Evolutionary conservation across 2,113 vertebrate species (phyloP), one percentile per base, ranked within the genome.

Genomic region (Atractosteus spatula): DNA sequence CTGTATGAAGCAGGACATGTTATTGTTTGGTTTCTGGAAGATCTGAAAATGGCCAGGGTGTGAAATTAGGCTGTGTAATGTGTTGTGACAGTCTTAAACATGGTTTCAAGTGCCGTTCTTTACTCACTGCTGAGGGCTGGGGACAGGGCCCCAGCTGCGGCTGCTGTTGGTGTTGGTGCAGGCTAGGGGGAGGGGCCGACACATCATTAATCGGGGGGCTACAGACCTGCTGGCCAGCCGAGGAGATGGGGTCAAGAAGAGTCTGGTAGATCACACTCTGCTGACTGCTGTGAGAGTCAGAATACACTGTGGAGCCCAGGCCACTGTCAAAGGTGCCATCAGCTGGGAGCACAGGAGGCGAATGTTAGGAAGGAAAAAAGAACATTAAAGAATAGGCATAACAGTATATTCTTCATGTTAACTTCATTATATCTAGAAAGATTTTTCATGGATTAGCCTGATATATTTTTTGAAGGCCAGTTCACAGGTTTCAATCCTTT

Each of bases 311-410:
- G 59, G 93, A 92, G 75, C 91, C 93, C 76, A 94, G 87, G 62
- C 92, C 92, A 3, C 92, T 95, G 88, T 98, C 97, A 41, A 94
- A 95, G 45, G 92, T 89, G 91, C 93, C 85, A 80, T 93, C 95
- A 61, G 96, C 96, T 98, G 87, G 0, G 80, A 76, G 54, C 61
- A 69, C 13, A 69, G 7, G 17, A 57, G 41, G 7, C 10, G 4
- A 7, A 55, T 29, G 6, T 47, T 62, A 43, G 45, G 57, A 82
- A 42, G 78, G 66, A 2, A 51, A 77, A 74, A 66, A 72, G 73
- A 79, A 76, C 77, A 44, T 76, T 69, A 65, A 29, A 29, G 29
- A 29, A 29, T 29, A 29, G 29, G 29, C 29, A 29, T 29, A 29
- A 29, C 29, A 29, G 29, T 29, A 29, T 29, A 29, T 29, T 29